phyloP scores from a whole-genome alignment of 2,888 invertebrate genomes.

The Dexiosoma caninum region DNA sequence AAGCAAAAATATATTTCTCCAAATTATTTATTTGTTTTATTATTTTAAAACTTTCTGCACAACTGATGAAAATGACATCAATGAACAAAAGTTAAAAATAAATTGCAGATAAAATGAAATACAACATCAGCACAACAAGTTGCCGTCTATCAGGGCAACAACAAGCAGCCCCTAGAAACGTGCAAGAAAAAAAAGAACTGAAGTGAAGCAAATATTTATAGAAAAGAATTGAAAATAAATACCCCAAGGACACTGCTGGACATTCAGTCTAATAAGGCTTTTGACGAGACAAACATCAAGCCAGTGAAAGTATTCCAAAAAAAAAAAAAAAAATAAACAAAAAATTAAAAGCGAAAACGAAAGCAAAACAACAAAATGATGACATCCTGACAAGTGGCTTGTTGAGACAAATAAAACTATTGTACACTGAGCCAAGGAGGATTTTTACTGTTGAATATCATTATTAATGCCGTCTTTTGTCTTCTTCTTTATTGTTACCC shows the following conservation, averaged over 20 bases:
- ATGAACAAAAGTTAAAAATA: neutral
- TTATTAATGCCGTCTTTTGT: constrained; percentile 11
- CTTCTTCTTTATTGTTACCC: neutral
- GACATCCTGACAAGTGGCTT: constrained; percentile 41
- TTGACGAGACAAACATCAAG: constrained; percentile 37
- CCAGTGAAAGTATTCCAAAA: constrained; percentile 22
- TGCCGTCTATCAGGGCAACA: neutral
- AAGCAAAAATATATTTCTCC: too few species aligned
- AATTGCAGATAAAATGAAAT: neutral
- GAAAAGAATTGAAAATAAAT: neutral
- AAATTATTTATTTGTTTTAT: too few species aligned
- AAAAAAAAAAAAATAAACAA: too few species aligned
- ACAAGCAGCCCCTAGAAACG: neutral
- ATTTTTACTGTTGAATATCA: neutral
- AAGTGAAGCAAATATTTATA: neutral
- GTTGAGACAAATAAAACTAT: constrained; percentile 12
- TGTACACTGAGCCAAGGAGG: neutral
- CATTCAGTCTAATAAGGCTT: constrained; percentile 30
- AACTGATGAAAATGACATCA: neutral
- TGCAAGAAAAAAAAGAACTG: neutral
- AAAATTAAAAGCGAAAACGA: too few species aligned
- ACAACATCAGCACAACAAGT: neutral
- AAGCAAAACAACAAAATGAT: too few species aligned
- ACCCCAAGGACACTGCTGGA: constrained; percentile 8
- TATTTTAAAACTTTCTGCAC: neutral